Conservation (phyloP, 2,797 vertebrate species). For the Melanogrammus aeglefinus region DNA sequence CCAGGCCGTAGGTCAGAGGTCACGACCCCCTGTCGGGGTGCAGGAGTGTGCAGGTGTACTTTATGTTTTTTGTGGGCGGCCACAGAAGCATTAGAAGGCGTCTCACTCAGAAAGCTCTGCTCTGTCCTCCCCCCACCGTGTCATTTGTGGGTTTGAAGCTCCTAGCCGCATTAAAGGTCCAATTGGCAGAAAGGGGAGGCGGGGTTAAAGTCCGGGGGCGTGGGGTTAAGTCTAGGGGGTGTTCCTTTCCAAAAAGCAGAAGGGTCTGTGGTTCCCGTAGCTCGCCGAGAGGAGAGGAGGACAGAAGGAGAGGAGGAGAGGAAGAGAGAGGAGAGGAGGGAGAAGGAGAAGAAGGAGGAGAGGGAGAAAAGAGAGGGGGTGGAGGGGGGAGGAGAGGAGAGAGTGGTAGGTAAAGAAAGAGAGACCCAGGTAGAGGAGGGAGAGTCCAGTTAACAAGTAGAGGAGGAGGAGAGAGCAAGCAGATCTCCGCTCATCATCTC, state of each 20-base stretch:
- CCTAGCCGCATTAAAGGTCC: constrained; percentile 53
- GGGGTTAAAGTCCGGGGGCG: constrained; percentile 32
- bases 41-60: neutral
- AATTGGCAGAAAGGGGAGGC: constrained; percentile 27
- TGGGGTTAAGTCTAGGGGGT: constrained; percentile 2
- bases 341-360: neutral
- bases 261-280: constrained; percentile 48
- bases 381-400: neutral
- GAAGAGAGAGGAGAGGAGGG: neutral
- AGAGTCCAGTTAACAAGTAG: neutral
- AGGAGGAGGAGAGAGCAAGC: neutral
- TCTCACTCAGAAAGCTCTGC: constrained; percentile 49
- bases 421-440: neutral
- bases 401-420: constrained; percentile 1
- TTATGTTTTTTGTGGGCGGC: neutral
- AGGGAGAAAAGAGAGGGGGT: constrained; percentile 3
- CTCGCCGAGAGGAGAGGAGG: constrained; percentile 19
- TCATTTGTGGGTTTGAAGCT: constrained; percentile 62
- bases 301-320: neutral
- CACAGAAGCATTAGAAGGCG: neutral
- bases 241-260: constrained; percentile 28
- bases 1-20: neutral
- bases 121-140: constrained; percentile 32
- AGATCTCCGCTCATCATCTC: constrained; percentile 76
- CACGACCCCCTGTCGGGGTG: neutral